These are phyloP conservation scores for Tupaia tana DNA, from an alignment of 2,113 vertebrate genomes.

Conservation along the genomic window DNA sequence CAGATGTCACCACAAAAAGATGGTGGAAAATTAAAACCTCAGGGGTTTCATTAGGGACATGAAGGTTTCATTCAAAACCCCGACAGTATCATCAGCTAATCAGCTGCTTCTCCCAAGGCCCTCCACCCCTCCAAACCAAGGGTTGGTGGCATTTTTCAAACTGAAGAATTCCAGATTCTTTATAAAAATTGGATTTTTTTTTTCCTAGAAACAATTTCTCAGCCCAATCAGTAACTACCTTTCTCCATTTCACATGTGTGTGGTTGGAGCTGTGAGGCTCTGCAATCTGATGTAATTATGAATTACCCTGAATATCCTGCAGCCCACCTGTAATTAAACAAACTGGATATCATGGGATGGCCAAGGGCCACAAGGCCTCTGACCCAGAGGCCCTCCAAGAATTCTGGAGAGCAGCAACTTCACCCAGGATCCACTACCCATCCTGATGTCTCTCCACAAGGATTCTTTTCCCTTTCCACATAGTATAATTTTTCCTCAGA, in stretches of 20 bases:
- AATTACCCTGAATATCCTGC: neutral
- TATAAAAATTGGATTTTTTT: neutral
- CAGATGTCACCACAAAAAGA: constrained; percentile 41
- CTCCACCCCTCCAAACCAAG: neutral
- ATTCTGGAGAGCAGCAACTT: neutral
- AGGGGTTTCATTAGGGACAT: constrained; percentile 45
- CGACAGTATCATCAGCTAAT: constrained; percentile 45
- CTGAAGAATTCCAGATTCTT: constrained; percentile 32
- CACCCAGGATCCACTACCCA: neutral
- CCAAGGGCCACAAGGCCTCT: neutral
- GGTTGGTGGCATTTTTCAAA: constrained; percentile 8
- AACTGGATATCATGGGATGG: neutral
- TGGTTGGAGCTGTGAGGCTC: neutral
- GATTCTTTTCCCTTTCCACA: neutral
- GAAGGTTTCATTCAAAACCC: constrained; percentile 49
- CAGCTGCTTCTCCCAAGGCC: neutral
- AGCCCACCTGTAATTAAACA: neutral
- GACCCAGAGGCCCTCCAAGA: neutral
- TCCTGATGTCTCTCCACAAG: neutral
- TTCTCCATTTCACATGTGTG: neutral
- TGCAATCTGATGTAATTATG: constrained; percentile 10
- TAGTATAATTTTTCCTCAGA: constrained; percentile 43
- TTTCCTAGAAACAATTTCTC: constrained; percentile 27
- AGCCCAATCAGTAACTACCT: neutral
- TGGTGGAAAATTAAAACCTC: constrained; percentile 58